A percentile compares a stretch with the other conserved stretches of the same genome.
Conservation (phyloP, 2,113 vertebrate species). For the Pangasianodon gigas region DNA sequence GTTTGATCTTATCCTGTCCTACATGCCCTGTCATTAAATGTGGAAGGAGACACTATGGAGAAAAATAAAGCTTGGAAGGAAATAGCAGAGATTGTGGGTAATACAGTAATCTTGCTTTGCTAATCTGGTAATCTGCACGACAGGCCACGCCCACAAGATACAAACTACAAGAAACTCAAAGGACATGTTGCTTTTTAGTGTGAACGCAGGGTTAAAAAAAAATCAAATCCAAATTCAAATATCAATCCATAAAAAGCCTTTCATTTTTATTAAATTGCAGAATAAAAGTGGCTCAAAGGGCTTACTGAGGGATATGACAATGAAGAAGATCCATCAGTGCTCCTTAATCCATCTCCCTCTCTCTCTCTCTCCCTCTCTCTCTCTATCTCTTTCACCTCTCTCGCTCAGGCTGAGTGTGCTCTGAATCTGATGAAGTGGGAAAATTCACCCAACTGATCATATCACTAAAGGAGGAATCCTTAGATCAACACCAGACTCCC, state of each 20-base stretch:
- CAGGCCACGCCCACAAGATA: not conserved
- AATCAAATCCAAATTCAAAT: not conserved
- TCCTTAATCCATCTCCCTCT: not conserved
- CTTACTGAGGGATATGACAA: not conserved
- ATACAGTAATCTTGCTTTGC: not conserved
- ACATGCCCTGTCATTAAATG: not conserved
- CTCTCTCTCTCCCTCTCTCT: not conserved
- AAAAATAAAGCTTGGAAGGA: not conserved
- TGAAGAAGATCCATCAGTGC: conserved; percentile 26
- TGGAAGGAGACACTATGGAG: not conserved
- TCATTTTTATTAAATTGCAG: not conserved
- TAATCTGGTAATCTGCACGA: not conserved
- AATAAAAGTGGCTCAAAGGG: not conserved
- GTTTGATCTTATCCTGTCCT: not conserved
- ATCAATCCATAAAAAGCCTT: not conserved
- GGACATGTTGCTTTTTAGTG: not conserved
- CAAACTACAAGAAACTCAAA: not conserved
- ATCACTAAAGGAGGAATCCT: conserved; percentile 70
- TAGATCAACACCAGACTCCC: conserved; percentile 72
- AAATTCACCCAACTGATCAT: conserved; percentile 72
- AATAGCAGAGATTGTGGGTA: not conserved
- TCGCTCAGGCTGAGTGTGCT: conserved; percentile 63
- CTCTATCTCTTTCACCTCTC: conserved; percentile 13
- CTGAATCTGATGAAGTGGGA: conserved; percentile 75
- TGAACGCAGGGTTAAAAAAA: not conserved